Conservation (phyloP, 2,113 vertebrate genomes). For the Ochotona curzoniae region DNA sequence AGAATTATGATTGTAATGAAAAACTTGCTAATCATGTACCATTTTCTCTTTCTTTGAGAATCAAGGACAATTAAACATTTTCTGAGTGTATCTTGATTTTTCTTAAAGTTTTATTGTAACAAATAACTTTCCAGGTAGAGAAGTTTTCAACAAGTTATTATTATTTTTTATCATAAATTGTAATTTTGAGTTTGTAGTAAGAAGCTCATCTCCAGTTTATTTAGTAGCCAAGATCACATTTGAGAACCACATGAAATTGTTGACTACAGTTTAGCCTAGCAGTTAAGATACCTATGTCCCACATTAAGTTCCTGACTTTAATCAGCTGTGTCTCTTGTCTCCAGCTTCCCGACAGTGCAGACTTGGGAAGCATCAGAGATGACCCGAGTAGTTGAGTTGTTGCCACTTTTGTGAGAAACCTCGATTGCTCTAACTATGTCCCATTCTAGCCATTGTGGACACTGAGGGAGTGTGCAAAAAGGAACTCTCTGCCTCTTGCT, state of each 20-base stretch:
- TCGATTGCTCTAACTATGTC: too few relatives aligned
- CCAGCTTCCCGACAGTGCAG: too few relatives aligned
- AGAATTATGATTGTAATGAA: constrained; percentile 45
- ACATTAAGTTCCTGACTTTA: too few relatives aligned
- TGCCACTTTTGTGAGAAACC: too few relatives aligned
- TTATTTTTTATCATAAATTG: neutral
- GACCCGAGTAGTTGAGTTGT: too few relatives aligned
- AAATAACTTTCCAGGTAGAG: constrained; percentile 40
- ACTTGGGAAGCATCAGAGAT: too few relatives aligned
- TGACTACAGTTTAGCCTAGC: too few relatives aligned
- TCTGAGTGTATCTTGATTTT: constrained; percentile 15
- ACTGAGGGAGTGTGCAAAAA: too few relatives aligned
- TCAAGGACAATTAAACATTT: constrained; percentile 33
- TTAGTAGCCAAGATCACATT: neutral
- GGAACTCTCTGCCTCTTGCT: too few relatives aligned
- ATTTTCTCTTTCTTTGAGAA: constrained; percentile 57
- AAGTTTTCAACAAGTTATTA: constrained; percentile 46
- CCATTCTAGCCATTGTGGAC: too few relatives aligned
- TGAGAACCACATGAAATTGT: neutral
- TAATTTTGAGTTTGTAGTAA: constrained; percentile 29
- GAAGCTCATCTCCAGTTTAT: constrained; percentile 24
- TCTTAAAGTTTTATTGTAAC: constrained; percentile 46
- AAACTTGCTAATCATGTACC: constrained; percentile 3
- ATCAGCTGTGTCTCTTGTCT: too few relatives aligned
- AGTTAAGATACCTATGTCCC: too few relatives aligned